Evolutionary conservation across 1,140 invertebrate genomes (phyloP), one percentile per base, ranked within the genome.

Genomic region (Prorops nasuta): DNA sequence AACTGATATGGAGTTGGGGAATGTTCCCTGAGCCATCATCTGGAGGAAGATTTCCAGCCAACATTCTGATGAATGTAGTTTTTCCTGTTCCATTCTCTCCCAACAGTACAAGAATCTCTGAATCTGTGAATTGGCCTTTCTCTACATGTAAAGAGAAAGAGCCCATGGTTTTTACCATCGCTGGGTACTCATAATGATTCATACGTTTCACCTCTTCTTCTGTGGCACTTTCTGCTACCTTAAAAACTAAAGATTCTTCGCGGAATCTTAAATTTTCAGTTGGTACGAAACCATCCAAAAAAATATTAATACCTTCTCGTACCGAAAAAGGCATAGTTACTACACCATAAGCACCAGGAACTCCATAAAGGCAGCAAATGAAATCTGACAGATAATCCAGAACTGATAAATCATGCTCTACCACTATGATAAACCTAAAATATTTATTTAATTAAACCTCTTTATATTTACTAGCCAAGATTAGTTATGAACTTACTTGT

Each of bases 71-170:
- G 63, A 99, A 97, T 12, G 98, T 99, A 0, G 98, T 99, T 79
- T 99, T 99, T 36, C 98, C 98, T 37, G 98, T 99, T 55, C 98
- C 98, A 81, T 99, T 99, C 76, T 99, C 98, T 47, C 98, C 98
- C 40, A 99, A 81, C 69, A 99, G 80, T 12, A 99, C 98, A 66
- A 99, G 85, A 74, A 99, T 99, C 80, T 99, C 98, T 3, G 98
- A 99, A 79, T 99, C 98, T 17, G 96, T 98, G 72, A 99, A 99
- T 66, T 96, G 93, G 12, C 98, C 98, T 54, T 86, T 79, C 47
- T 89, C 82, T 8, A 99, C 90, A 3, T 77, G 78, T 35, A 99
- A 77, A 40, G 84, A 76, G 69, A 99, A 98, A 39, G 84, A 83
- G 40, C 92, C 93, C 82, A 92, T 91, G 2, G 84, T 87, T 74